phyloP scores from a whole-genome alignment of 2,113 vertebrate species.

The Marmota monax region DNA sequence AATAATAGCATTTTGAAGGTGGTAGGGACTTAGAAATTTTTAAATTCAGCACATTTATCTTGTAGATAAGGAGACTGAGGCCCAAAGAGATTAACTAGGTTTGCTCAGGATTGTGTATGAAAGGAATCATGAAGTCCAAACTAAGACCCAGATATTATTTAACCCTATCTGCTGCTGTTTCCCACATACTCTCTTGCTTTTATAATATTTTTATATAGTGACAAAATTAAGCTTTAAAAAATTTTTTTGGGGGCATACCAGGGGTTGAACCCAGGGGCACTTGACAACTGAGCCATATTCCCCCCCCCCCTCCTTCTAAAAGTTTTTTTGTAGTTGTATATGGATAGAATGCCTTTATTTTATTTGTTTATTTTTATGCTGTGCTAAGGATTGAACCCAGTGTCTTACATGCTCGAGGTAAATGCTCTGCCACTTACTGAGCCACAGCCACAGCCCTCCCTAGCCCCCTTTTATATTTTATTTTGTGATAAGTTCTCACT shows the following conservation, averaged over 20 bases:
- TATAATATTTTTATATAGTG: background rate
- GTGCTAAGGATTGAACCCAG: no score
- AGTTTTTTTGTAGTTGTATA: no score
- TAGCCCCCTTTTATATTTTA: no score
- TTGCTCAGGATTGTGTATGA: background rate
- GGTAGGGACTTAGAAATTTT: background rate
- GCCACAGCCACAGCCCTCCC: no score
- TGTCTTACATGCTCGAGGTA: no score
- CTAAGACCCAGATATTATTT: background rate
- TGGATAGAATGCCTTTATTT: no score
- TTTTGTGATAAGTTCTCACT: no score
- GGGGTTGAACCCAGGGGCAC: no score
- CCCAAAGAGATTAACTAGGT: background rate
- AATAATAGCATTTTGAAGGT: slow-evolving; percentile 54
- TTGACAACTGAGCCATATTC: no score
- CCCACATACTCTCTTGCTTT: background rate
- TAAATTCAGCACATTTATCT: background rate
- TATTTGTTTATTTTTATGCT: no score
- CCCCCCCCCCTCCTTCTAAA: no score
- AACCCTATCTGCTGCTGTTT: background rate
- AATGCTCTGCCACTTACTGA: no score
- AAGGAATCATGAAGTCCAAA: slow-evolving; percentile 23
- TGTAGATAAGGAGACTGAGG: background rate
- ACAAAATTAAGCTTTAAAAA: background rate
- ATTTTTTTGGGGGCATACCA: background rate